Evolutionary conservation across 2,113 vertebrate genomes (phyloP).

Genomic region (Halichoeres trimaculatus): DNA sequence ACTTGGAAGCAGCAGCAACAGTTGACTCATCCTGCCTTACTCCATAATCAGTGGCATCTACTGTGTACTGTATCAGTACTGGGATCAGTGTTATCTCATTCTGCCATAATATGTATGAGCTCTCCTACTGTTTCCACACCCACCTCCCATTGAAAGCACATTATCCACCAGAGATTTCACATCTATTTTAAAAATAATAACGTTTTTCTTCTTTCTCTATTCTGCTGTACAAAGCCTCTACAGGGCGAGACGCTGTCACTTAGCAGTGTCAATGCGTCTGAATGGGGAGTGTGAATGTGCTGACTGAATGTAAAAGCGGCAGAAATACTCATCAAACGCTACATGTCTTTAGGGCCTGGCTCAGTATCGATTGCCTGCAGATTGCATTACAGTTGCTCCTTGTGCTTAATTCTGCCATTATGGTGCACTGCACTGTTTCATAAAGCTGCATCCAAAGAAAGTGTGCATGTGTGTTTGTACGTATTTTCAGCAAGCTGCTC

Average conservation of each 20-base stretch:
- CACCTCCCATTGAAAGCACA: conserved; percentile 77
- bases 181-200: conserved; percentile 80
- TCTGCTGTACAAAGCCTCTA: conserved; percentile 66
- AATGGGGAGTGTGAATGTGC: conserved; percentile 77
- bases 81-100: conserved; percentile 75
- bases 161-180: conserved; percentile 80
- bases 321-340: conserved; percentile 77
- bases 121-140: conserved; percentile 77
- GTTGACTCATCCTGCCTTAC: conserved; percentile 77
- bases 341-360: conserved; percentile 82
- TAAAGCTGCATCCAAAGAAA: conserved; percentile 62
- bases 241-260: conserved; percentile 77
- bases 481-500: conserved; percentile 60
- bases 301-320: conserved; percentile 79
- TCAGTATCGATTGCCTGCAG: conserved; percentile 80
- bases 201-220: conserved; percentile 72
- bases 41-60: conserved; percentile 75
- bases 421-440: conserved; percentile 65
- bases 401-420: conserved; percentile 79
- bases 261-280: conserved; percentile 76
- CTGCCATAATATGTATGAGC: conserved; percentile 66
- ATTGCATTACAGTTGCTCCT: conserved; percentile 80
- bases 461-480: conserved; percentile 55
- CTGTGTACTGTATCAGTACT: conserved; percentile 70
- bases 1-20: conserved; percentile 67